phyloP scores from a whole-genome alignment of 1,140 invertebrate genomes.

The Charaxes varanes region DNA sequence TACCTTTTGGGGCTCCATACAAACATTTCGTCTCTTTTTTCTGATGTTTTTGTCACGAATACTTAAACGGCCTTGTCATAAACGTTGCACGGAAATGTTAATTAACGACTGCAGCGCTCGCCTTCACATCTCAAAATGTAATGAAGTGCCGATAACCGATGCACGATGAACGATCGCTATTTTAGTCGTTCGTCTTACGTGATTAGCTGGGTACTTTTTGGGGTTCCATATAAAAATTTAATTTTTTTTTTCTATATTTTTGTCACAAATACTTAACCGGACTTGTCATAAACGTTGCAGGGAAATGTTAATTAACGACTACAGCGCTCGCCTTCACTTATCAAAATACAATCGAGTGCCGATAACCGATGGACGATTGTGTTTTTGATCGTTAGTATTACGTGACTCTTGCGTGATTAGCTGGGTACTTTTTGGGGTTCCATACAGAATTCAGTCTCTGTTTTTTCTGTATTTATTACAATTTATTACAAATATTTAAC shows the following conservation, averaged over 20 bases:
- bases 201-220: no score
- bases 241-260: no score
- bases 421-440: no score
- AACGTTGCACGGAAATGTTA: slow-evolving; percentile 41
- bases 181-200: slow-evolving; percentile 13
- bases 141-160: slow-evolving; percentile 16
- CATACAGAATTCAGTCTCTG: no score
- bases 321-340: slow-evolving; percentile 3
- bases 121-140: slow-evolving; percentile 7
- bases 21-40: no score
- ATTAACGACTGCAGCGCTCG: slow-evolving; percentile 19
- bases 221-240: no score
- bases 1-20: no score
- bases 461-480: no score
- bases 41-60: slow-evolving; percentile 35
- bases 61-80: slow-evolving; percentile 40
- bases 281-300: slow-evolving; percentile 43
- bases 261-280: slow-evolving; percentile 35
- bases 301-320: slow-evolving; percentile 34
- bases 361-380: slow-evolving; percentile 23
- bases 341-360: slow-evolving; percentile 6
- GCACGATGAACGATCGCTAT: slow-evolving; percentile 20
- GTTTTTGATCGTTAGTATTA: slow-evolving; percentile 11
- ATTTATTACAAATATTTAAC: slow-evolving; percentile 39
- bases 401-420: slow-evolving; percentile 22